phyloP scores from a whole-genome alignment of 2,113 vertebrate genomes.

The Rynchops niger region DNA sequence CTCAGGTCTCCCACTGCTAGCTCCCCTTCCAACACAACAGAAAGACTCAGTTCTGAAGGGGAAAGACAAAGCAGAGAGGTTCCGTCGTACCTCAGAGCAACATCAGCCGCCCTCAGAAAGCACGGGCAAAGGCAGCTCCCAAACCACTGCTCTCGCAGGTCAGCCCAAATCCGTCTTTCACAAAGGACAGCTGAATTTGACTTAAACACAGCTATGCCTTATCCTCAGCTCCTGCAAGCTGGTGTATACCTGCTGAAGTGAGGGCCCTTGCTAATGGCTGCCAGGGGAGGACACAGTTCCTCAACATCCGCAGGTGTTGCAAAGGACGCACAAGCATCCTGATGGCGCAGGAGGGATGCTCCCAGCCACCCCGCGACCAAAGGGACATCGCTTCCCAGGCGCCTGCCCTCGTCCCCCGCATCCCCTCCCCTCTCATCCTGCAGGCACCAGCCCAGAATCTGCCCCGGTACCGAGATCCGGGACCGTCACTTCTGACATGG shows the following conservation, averaged over 20 bases:
- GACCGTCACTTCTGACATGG: not conserved
- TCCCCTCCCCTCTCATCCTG: not conserved
- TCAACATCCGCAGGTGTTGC: rapidly evolving
- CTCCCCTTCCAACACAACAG: not conserved
- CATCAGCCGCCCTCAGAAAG: not conserved
- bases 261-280: not conserved
- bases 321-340: not conserved
- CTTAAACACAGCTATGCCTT: not conserved
- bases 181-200: not conserved
- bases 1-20: not conserved
- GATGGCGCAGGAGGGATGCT: rapidly evolving
- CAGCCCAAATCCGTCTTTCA: not conserved
- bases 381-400: not conserved
- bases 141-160: rapidly evolving
- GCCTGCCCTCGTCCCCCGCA: not conserved
- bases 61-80: not conserved
- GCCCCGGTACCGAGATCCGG: not conserved
- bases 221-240: not conserved
- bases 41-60: not conserved
- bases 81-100: not conserved
- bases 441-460: not conserved
- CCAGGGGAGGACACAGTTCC: rapidly evolving
- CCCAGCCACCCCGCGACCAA: rapidly evolving
- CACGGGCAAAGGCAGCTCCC: not conserved
- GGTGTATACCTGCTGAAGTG: not conserved